Conservation (phyloP, 1,140 invertebrate species). For the Trypoxylus dichotomus region DNA sequence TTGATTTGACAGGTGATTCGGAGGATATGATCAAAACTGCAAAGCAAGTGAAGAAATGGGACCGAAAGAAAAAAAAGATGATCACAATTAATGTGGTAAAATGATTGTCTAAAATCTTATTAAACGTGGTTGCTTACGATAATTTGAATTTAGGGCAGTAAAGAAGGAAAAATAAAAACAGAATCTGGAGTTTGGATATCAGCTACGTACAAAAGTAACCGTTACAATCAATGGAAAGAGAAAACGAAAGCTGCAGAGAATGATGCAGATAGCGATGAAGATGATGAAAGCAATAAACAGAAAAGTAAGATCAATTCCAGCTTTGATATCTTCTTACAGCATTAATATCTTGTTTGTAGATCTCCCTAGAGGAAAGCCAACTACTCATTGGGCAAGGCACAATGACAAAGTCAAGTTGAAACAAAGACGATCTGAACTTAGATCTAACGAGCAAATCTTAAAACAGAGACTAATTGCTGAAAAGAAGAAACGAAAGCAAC, state of each 20-base stretch:
- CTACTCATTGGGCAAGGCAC: slow-evolving; percentile 63
- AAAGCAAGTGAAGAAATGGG: slow-evolving; percentile 69
- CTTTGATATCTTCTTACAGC: not conserved
- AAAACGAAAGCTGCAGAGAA: slow-evolving; percentile 72
- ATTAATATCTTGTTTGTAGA: slow-evolving; percentile 29
- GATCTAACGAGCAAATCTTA: slow-evolving; percentile 69
- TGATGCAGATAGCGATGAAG: slow-evolving; percentile 62
- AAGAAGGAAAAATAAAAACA: slow-evolving; percentile 83
- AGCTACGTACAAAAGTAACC: slow-evolving; percentile 88
- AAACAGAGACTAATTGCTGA: slow-evolving; percentile 65
- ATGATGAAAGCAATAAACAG: slow-evolving; percentile 55
- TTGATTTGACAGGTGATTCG: slow-evolving; percentile 78
- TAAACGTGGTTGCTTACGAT: not conserved
- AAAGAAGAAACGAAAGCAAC: slow-evolving; percentile 54
- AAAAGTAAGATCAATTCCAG: slow-evolving; percentile 21
- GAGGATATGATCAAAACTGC: slow-evolving; percentile 59
- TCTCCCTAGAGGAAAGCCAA: slow-evolving; percentile 42
- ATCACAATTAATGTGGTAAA: slow-evolving; percentile 61
- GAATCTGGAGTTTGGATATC: slow-evolving; percentile 94
- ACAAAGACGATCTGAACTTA: slow-evolving; percentile 60
- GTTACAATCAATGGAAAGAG: slow-evolving; percentile 86
- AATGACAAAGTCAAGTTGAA: slow-evolving; percentile 63
- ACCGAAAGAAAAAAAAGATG: slow-evolving; percentile 83
- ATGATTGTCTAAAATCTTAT: slow-evolving; percentile 26
- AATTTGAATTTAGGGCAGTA: slow-evolving; percentile 50